Evolutionary conservation across 2,113 vertebrate species (phyloP), one percentile per base, ranked within the genome.

Genomic region (Ophiodon elongatus): DNA sequence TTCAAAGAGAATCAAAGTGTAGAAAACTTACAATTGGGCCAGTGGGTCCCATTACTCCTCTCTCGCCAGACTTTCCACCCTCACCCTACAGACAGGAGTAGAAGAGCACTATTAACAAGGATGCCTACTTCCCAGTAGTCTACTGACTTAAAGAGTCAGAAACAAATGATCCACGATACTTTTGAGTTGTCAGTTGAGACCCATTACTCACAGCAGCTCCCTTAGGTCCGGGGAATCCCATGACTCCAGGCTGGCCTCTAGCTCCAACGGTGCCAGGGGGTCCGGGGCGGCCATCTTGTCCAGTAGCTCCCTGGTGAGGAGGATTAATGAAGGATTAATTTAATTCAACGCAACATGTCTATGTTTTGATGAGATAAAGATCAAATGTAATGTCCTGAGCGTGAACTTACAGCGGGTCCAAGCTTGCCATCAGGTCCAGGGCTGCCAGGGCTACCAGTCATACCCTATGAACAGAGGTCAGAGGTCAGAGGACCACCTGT

Each of bases 141-240:
- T 19, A 3, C 5, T 62, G 2, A 35, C 10, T 50, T 19, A 33
- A 56, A 25, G 35, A n/a, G 45, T 41, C 7, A 13, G 8, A 37
- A 60, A 62, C 6, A 68, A 35, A 64, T 2, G 21, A 41, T 41
- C 31, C 37, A 63, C 10, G 8, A 54, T 14, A 8, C 7, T 31
- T 4, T 17, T 15, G 3, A 57, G n/a, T 45, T 15, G 41, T 43
- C 25, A 54, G 29, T 31, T 77, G 41, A 54, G 29, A 79, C n/a
- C 15, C 0, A 1, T 33, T 63, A 93, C 92, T 96, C 90, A 99
- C 98, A 96, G 97, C 97, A 88, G 97, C 96, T 89, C 98, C 98
- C 94, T 99, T 99, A 81, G 98, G 97, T 91, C 98, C 98, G 0
- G 98, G 98, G 96, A 99, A 99, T 95, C 98, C 98, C 98, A 99